Conservation (phyloP, 2,888 invertebrate species). For the Ferrisia virgata region DNA sequence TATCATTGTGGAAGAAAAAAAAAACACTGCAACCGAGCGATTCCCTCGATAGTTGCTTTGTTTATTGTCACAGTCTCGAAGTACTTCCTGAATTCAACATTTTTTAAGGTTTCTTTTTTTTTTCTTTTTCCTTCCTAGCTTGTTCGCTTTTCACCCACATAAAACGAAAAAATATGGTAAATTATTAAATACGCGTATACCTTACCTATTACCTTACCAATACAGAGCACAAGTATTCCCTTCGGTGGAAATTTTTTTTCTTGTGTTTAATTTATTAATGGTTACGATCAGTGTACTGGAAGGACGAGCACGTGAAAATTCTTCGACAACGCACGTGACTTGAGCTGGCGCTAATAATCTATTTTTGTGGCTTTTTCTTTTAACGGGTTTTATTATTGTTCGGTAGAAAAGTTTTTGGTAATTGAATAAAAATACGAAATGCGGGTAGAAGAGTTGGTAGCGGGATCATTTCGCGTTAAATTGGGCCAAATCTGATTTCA, state of each 20-base stretch:
- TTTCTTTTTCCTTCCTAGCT: background rate
- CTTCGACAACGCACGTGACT: background rate
- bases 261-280: slow-evolving; percentile 16
- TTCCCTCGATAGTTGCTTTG: slow-evolving; percentile 34
- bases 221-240: background rate
- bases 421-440: no score
- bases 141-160: slow-evolving; percentile 16
- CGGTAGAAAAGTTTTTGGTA: no score
- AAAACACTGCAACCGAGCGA: slow-evolving; percentile 27
- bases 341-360: background rate
- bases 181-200: slow-evolving; percentile 29
- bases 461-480: no score
- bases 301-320: background rate
- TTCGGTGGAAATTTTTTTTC: background rate
- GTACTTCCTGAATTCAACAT: slow-evolving; percentile 34
- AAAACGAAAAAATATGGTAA: slow-evolving; percentile 20
- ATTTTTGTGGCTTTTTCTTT: no score
- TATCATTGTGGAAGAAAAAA: slow-evolving; percentile 17
- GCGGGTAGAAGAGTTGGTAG: no score
- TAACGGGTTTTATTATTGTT: no score
- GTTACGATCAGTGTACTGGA: background rate
- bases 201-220: no score
- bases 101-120: background rate
- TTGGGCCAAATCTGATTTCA: no score
- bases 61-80: slow-evolving; percentile 34